Evolutionary conservation across 2,113 vertebrate species (phyloP).

Genomic region (Oreochromis spilurus): DNA sequence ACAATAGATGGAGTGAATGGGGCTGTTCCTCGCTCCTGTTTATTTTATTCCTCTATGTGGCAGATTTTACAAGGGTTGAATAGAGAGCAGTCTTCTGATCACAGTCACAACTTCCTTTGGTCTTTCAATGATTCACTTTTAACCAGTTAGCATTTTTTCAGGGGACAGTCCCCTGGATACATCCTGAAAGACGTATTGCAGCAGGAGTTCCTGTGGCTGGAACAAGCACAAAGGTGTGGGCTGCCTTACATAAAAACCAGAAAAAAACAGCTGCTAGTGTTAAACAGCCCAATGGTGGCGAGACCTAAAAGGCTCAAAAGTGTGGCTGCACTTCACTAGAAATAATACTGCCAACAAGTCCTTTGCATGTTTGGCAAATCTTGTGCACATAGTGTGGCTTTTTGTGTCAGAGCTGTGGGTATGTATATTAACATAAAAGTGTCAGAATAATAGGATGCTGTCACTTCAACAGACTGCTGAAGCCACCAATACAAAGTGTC

Average conservation of each 20-base stretch:
- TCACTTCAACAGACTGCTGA: not conserved
- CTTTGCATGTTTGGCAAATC: not conserved
- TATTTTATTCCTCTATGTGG: not conserved
- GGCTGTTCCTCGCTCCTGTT: not conserved
- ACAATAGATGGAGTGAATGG: not conserved
- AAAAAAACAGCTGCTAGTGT: not conserved
- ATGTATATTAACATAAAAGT: not conserved
- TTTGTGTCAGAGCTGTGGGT: not conserved
- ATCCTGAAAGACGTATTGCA: not conserved
- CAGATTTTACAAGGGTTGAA: not conserved
- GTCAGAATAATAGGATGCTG: not conserved
- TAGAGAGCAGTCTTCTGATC: not conserved
- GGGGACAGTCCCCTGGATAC: not conserved
- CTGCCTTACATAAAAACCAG: not conserved
- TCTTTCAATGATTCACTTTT: not conserved
- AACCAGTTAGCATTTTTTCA: not conserved
- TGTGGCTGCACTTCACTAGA: not conserved
- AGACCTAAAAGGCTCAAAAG: not conserved
- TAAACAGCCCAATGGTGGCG: not conserved
- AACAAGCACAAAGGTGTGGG: not conserved
- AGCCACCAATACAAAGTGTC: not conserved
- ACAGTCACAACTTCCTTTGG: not conserved
- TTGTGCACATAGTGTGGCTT: not conserved
- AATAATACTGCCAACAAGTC: not conserved
- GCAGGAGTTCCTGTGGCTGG: not conserved